A percentile compares a stretch with the other conserved stretches of the same genome.
Conservation (phyloP, 2,113 vertebrate genomes). For the Cichladusa arquata region DNA sequence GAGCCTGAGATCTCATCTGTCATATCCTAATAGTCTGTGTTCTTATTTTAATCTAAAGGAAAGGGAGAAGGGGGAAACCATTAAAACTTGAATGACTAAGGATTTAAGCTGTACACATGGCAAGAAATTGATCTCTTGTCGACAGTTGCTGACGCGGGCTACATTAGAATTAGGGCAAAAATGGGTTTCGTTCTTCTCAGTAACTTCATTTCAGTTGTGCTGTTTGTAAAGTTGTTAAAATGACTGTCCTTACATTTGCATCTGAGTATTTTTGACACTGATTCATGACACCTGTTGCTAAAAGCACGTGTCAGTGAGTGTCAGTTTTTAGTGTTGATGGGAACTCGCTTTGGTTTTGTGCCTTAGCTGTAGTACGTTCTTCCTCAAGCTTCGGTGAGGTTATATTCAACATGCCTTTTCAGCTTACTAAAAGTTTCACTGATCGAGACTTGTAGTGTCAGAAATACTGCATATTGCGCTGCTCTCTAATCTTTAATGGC, state of each 20-base stretch:
- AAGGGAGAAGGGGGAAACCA: not conserved
- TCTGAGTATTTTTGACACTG: not conserved
- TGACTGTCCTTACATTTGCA: not conserved
- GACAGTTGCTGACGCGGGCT: not conserved
- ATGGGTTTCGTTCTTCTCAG: not conserved
- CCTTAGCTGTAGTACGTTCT: not conserved
- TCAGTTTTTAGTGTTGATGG: not conserved
- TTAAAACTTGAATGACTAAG: not conserved
- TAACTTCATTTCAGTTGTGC: not conserved
- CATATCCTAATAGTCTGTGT: not conserved
- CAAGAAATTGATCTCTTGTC: not conserved
- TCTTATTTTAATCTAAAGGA: not conserved
- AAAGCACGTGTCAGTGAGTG: not conserved
- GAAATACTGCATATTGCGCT: not conserved
- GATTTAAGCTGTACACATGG: not conserved
- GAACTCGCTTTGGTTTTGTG: not conserved
- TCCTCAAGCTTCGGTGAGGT: not conserved
- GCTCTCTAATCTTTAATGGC: not conserved
- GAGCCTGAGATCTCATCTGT: not conserved
- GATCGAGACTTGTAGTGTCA: not conserved
- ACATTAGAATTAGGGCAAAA: not conserved
- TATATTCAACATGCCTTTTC: not conserved
- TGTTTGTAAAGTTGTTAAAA: not conserved
- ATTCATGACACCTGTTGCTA: conserved; percentile 21
- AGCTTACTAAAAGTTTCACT: not conserved